A percentile compares a stretch with the other conserved stretches of the same genome.
Evolutionary conservation across 30 jellyfish, hydroid and myxozoan genomes (phyloP).

Genomic region (Turritopsis dohrnii): DNA sequence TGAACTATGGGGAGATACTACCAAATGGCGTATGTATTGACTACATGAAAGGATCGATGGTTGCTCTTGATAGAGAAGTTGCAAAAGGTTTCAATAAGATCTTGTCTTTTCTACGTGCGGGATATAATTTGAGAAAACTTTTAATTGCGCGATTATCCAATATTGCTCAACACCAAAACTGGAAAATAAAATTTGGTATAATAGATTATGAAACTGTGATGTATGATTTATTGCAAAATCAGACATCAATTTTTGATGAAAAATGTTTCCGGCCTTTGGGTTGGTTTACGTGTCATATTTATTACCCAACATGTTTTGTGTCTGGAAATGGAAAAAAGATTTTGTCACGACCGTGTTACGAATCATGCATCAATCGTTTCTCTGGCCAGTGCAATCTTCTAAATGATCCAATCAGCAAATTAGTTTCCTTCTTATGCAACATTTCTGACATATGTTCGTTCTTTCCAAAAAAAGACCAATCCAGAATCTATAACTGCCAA

Average conservation of each 20-base stretch:
- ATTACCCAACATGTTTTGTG: neutral
- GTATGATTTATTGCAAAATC: too few species aligned
- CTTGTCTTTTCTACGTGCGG: neutral
- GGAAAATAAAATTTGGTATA: too few species aligned
- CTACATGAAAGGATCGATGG: neutral
- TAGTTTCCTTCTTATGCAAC: neutral
- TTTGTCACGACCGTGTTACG: neutral
- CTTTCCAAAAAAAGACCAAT: neutral
- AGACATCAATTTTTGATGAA: neutral
- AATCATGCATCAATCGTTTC: neutral
- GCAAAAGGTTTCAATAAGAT: neutral
- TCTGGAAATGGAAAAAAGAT: neutral
- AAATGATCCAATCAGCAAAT: neutral
- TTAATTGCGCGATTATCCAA: too few species aligned
- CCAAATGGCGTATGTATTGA: neutral
- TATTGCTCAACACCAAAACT: too few species aligned
- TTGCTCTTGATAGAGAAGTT: neutral
- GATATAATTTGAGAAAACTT: neutral
- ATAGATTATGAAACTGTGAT: too few species aligned
- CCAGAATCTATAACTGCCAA: neutral
- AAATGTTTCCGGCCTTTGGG: neutral
- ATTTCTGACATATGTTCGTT: neutral
- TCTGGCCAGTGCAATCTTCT: neutral
- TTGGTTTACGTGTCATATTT: neutral
- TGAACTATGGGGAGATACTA: neutral